These are phyloP conservation scores for Euphydryas editha DNA, from an alignment of 2,888 invertebrate genomes.

Conservation along the genomic window DNA sequence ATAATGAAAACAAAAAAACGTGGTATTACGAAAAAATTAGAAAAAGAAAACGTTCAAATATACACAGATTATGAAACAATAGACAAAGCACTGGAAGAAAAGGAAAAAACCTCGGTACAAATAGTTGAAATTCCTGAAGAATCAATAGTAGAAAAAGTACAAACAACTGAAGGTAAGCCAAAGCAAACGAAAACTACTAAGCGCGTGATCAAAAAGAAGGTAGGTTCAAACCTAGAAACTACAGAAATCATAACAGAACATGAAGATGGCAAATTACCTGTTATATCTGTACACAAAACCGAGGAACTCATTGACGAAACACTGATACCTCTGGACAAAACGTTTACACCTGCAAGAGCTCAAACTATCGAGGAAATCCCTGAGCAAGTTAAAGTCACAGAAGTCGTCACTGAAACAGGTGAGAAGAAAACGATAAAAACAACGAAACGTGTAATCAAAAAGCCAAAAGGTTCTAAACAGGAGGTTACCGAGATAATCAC, in stretches of 20 bases:
- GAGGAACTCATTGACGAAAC: conserved; percentile 22
- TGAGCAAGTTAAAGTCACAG: not conserved
- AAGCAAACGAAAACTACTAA: conserved; percentile 50
- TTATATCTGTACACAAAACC: not conserved
- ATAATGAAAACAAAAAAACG: not conserved
- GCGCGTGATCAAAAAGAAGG: not conserved
- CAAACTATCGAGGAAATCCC: not conserved
- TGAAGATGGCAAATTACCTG: not conserved
- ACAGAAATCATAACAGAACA: not conserved
- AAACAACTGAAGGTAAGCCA: conserved; percentile 52
- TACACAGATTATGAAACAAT: conserved; percentile 23
- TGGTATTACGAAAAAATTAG: not conserved
- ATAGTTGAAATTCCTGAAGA: not conserved
- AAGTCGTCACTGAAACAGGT: not conserved
- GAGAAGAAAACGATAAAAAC: conserved; percentile 1
- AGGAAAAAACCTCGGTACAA: not conserved
- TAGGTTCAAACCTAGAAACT: not conserved
- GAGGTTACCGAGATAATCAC: not conserved
- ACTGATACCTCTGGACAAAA: no score
- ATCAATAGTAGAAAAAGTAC: conserved; percentile 25
- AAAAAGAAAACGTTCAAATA: no score
- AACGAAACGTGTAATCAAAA: not conserved
- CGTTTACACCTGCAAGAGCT: not conserved
- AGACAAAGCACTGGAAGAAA: conserved; percentile 40
- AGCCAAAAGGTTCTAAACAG: not conserved